phyloP scores from a whole-genome alignment of 2,797 vertebrate genomes.

The Aratinga solstitialis region DNA sequence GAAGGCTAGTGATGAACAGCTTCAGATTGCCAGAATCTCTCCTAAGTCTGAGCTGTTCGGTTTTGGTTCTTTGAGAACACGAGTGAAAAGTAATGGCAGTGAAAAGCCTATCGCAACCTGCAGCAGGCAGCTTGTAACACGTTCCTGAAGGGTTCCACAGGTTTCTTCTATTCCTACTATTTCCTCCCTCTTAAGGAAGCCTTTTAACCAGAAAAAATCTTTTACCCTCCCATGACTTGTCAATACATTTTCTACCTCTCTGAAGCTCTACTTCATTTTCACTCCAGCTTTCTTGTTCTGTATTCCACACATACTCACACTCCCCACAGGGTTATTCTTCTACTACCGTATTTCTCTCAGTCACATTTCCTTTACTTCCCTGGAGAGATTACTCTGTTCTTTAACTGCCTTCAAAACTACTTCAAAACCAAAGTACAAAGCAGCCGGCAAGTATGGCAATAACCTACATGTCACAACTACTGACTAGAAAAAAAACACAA shows the following conservation, averaged over 20 bases:
- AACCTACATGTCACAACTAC: not conserved
- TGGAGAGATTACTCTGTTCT: not conserved
- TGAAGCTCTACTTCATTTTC: not conserved
- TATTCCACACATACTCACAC: not conserved
- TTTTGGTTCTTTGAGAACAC: not conserved
- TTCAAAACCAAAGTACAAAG: not conserved
- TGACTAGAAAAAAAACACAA: not conserved
- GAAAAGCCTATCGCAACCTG: not conserved
- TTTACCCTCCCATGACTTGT: not conserved
- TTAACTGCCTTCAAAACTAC: not conserved
- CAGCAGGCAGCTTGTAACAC: not conserved
- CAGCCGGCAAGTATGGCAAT: not conserved
- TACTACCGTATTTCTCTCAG: not conserved
- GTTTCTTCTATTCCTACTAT: not conserved
- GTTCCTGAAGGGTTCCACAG: fast-evolving
- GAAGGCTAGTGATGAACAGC: not conserved
- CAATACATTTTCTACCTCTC: not conserved
- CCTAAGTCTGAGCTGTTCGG: not conserved
- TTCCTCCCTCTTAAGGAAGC: not conserved
- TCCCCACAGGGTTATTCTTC: not conserved
- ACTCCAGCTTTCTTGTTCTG: not conserved
- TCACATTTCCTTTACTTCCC: not conserved
- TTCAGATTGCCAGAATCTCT: not conserved
- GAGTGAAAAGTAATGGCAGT: not conserved
- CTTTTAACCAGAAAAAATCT: not conserved